Evolutionary conservation across 2,113 vertebrate genomes (phyloP).

Genomic region (Corvus hawaiiensis): DNA sequence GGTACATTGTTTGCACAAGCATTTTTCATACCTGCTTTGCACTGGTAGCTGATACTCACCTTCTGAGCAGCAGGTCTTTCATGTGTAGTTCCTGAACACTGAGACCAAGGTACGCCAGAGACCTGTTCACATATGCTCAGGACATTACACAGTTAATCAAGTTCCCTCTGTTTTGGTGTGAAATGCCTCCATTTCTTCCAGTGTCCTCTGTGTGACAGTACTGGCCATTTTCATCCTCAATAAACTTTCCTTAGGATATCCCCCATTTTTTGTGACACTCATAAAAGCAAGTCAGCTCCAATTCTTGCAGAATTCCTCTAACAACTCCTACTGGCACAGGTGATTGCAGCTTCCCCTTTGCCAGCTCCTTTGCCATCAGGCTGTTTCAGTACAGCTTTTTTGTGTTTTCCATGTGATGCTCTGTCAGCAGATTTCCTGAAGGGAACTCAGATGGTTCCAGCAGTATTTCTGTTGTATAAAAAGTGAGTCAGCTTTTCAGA

Average conservation of each 20-base stretch:
- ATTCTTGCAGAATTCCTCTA: not conserved
- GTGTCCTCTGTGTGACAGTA: not conserved
- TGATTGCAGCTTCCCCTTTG: not conserved
- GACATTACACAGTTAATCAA: not conserved
- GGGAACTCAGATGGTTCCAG: not conserved
- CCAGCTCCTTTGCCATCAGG: not conserved
- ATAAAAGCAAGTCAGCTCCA: not conserved
- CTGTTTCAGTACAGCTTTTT: not conserved
- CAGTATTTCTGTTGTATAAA: not conserved
- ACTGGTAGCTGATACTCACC: not conserved
- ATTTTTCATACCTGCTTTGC: not conserved
- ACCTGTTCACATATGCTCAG: not conserved
- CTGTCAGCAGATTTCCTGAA: constrained; percentile 19
- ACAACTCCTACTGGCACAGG: not conserved
- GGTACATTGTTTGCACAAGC: not conserved
- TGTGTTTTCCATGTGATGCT: not conserved
- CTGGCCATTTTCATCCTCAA: not conserved
- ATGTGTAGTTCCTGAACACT: not conserved
- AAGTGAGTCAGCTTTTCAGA: constrained; percentile 34
- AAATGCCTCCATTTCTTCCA: not conserved
- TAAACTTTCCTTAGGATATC: not conserved
- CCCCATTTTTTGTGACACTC: not conserved
- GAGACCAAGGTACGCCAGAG: not conserved
- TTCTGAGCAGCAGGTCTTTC: not conserved
- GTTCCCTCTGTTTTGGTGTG: not conserved